Evolutionary conservation across 2,113 vertebrate genomes (phyloP).

Genomic region (Gila orcuttii): DNA sequence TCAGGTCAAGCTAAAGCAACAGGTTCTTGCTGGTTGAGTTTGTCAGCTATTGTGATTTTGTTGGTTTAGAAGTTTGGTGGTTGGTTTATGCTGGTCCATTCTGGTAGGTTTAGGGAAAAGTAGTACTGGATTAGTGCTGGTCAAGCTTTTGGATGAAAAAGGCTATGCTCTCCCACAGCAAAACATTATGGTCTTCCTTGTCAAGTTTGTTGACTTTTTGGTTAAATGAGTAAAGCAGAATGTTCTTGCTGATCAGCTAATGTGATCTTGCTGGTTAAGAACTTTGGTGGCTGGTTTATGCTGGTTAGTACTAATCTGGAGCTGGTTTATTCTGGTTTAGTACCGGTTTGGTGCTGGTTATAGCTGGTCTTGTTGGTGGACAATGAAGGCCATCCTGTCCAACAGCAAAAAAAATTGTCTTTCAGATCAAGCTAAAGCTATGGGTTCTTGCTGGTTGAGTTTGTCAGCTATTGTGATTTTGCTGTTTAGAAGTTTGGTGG

Average conservation of each 20-base stretch:
- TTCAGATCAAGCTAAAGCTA: neutral
- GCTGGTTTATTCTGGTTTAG: constrained; percentile 1
- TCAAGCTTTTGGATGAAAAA: neutral
- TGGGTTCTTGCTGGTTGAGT: neutral
- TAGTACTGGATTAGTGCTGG: neutral
- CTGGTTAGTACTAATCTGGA: neutral
- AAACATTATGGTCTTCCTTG: neutral
- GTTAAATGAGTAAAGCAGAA: neutral
- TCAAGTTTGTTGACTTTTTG: neutral
- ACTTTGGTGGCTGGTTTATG: neutral
- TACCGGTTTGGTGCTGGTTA: neutral
- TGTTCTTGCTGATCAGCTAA: neutral
- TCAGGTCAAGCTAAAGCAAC: neutral
- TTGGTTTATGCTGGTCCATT: neutral
- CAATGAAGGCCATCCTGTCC: neutral
- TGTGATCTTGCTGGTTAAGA: neutral
- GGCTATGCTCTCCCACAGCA: neutral
- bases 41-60: neutral
- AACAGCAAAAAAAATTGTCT: neutral
- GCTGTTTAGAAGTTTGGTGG: neutral
- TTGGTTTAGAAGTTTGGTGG: neutral
- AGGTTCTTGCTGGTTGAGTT: neutral
- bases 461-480: neutral
- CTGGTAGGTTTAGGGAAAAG: neutral
- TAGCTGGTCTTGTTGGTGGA: neutral